Evolutionary conservation across 2,888 invertebrate genomes (phyloP).

Genomic region (Sipunculus nudus): DNA sequence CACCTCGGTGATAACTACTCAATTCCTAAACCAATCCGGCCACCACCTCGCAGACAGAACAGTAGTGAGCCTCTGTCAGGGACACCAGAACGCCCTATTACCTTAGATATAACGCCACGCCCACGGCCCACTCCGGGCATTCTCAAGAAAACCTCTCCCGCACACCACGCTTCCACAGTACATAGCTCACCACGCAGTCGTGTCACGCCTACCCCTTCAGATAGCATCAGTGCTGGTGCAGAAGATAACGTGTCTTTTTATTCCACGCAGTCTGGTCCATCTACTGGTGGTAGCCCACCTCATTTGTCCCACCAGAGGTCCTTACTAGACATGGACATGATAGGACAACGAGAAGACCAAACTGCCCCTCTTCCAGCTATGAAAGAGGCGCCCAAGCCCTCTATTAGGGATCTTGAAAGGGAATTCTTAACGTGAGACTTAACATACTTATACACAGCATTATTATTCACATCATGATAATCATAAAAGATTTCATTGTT

Average conservation of each 20-base stretch:
- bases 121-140: slow-evolving; percentile 58
- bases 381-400: not conserved
- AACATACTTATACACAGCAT: too few relatives aligned
- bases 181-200: slow-evolving; percentile 15
- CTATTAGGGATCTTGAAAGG: slow-evolving; percentile 27
- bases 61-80: slow-evolving; percentile 42
- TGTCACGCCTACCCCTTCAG: slow-evolving; percentile 35
- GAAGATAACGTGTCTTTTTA: slow-evolving; percentile 86
- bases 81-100: slow-evolving; percentile 72
- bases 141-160: slow-evolving; percentile 33
- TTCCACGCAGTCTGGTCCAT: slow-evolving; percentile 75
- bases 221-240: slow-evolving; percentile 75
- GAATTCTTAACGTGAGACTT: too few relatives aligned
- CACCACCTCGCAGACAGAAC: slow-evolving; percentile 53
- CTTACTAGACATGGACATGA: slow-evolving; percentile 64
- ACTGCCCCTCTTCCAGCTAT: slow-evolving; percentile 52
- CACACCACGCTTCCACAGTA: slow-evolving; percentile 32
- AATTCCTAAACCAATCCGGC: slow-evolving; percentile 24
- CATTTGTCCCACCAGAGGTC: slow-evolving; percentile 60
- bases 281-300: slow-evolving; percentile 71
- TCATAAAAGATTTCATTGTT: too few relatives aligned
- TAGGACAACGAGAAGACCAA: slow-evolving; percentile 61
- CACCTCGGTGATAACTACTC: not conserved
- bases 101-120: slow-evolving; percentile 73
- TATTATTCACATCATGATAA: too few relatives aligned